phyloP scores from a whole-genome alignment of 2,797 vertebrate species.

The Bucorvus abyssinicus region DNA sequence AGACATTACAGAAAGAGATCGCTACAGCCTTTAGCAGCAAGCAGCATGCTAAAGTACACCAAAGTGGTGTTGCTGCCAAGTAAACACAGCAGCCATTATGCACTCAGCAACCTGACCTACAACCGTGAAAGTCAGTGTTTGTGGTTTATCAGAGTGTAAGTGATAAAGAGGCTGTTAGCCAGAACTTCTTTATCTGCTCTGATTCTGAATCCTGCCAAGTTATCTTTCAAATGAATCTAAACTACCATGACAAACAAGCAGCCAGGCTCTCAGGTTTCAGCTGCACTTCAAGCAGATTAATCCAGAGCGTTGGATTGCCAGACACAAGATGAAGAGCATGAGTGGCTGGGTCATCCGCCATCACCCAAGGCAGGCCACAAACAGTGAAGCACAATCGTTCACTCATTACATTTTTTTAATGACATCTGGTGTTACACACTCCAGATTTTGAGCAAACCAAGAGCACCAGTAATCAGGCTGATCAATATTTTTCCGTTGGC shows the following conservation, averaged over 20 bases:
- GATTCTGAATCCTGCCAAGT: not conserved
- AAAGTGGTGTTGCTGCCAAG: slow-evolving; percentile 10
- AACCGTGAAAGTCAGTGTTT: not conserved
- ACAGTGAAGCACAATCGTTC: not conserved
- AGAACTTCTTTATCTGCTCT: slow-evolving; percentile 32
- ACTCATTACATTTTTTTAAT: not conserved
- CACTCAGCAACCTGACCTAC: slow-evolving; percentile 35
- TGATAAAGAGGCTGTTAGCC: not conserved
- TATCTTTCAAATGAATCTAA: slow-evolving; percentile 56
- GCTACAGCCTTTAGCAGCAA: not conserved
- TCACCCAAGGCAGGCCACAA: not conserved
- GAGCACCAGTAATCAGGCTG: not conserved
- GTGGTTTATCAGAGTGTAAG: slow-evolving; percentile 19
- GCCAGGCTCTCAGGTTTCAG: slow-evolving; percentile 21
- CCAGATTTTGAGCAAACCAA: not conserved
- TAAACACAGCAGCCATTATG: slow-evolving; percentile 31
- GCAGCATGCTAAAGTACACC: not conserved
- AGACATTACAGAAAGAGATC: not conserved
- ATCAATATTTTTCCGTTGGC: not conserved
- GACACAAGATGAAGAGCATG: not conserved
- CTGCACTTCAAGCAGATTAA: not conserved
- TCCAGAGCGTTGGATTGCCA: not conserved
- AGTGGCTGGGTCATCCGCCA: not conserved
- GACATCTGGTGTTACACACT: not conserved
- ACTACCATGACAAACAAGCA: slow-evolving; percentile 30